These are phyloP conservation scores for Sebastes flavidus DNA, from an alignment of 2,797 vertebrate species.

Conservation along the genomic window DNA sequence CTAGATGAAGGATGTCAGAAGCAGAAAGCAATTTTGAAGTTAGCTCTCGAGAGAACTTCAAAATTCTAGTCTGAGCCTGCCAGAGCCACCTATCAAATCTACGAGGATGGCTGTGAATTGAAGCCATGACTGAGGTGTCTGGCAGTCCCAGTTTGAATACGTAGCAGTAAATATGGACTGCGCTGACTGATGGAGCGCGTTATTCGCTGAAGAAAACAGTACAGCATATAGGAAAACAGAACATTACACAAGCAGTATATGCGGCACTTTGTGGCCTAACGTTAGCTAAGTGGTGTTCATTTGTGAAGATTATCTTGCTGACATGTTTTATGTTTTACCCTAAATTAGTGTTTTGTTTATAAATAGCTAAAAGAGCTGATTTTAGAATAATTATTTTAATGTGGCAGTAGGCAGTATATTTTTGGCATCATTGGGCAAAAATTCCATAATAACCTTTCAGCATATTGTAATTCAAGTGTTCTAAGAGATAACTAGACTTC, in stretches of 20 bases:
- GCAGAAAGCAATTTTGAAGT: conserved; percentile 50
- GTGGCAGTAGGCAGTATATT: too few species aligned
- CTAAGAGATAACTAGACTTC: too few species aligned
- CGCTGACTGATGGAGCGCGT: background rate
- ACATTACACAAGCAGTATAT: background rate
- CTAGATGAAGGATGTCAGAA: conserved; percentile 31
- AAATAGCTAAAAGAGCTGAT: fast-evolving
- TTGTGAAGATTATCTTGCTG: too few species aligned
- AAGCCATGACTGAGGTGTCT: background rate
- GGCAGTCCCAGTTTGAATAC: conserved; percentile 9
- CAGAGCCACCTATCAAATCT: conserved; percentile 37
- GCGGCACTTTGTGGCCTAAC: background rate
- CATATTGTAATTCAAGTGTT: too few species aligned
- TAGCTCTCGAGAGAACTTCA: conserved; percentile 10
- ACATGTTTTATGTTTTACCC: too few species aligned
- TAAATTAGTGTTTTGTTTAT: too few species aligned
- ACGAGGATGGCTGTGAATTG: conserved; percentile 23
- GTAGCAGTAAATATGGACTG: conserved; percentile 7
- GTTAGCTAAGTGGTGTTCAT: too few species aligned
- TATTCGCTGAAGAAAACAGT: conserved; percentile 11
- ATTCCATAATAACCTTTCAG: fast-evolving
- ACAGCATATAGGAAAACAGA: background rate
- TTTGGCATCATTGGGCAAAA: too few species aligned
- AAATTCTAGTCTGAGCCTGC: conserved; percentile 24
- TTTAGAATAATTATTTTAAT: background rate